phyloP scores from a whole-genome alignment of 2,113 vertebrate species.

The Triplophysa dalaica region DNA sequence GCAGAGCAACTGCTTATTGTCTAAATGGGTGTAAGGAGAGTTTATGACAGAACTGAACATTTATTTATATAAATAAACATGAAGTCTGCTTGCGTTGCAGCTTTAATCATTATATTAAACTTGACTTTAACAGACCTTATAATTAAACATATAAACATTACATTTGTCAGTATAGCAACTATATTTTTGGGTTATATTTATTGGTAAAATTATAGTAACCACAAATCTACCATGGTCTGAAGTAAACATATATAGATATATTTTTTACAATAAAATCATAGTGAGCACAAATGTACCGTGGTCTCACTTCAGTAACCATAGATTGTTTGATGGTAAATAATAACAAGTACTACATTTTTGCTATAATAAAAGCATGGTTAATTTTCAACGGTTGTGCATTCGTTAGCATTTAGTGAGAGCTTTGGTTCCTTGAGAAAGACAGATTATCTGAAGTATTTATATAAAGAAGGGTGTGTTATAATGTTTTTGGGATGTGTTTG shows the following conservation, averaged over 20 bases:
- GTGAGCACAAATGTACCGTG: too few species aligned
- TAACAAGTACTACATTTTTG: too few species aligned
- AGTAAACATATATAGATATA: too few species aligned
- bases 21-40: conserved; percentile 19
- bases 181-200: too few species aligned
- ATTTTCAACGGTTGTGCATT: background rate
- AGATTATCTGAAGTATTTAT: conserved; percentile 37
- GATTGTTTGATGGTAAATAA: too few species aligned
- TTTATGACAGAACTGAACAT: background rate
- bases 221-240: too few species aligned
- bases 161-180: too few species aligned
- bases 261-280: too few species aligned
- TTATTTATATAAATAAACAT: background rate
- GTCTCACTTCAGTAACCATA: too few species aligned
- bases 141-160: too few species aligned
- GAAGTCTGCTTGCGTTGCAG: background rate
- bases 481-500: conserved; percentile 14
- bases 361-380: background rate
- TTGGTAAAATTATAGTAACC: too few species aligned
- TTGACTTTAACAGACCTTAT: background rate
- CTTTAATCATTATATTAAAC: background rate
- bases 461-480: conserved; percentile 45
- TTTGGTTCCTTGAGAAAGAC: conserved; percentile 38
- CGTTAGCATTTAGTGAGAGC: conserved; percentile 2
- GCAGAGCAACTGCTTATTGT: conserved; percentile 3